Evolutionary conservation across 2,113 vertebrate genomes (phyloP).

Genomic region (Glaucomys volans): DNA sequence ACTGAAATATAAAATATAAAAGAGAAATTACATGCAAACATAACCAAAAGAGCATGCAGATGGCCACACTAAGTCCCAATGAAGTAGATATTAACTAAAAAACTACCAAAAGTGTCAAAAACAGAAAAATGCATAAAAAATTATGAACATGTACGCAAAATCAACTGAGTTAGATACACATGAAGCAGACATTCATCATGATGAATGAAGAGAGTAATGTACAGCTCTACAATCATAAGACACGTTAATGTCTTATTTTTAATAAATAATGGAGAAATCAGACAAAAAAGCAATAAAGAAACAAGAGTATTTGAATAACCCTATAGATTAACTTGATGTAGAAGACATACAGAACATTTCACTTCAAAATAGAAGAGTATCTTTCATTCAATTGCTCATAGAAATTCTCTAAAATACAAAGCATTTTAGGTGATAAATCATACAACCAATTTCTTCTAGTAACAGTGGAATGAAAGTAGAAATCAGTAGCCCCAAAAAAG

Average conservation of each 20-base stretch:
- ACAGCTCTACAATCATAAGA: neutral
- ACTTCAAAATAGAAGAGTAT: too few relatives aligned
- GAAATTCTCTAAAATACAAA: too few relatives aligned
- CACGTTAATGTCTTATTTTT: neutral
- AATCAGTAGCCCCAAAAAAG: too few relatives aligned
- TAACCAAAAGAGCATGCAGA: neutral
- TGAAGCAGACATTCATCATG: neutral
- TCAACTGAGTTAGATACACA: neutral
- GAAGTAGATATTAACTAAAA: neutral
- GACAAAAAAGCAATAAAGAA: neutral
- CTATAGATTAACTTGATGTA: too few relatives aligned
- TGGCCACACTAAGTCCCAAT: neutral
- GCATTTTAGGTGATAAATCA: too few relatives aligned
- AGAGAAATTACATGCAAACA: neutral
- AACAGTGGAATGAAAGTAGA: too few relatives aligned
- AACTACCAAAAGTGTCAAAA: neutral
- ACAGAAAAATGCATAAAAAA: too few relatives aligned
- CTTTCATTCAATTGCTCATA: too few relatives aligned
- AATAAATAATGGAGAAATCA: neutral
- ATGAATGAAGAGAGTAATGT: too few relatives aligned
- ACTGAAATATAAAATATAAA: neutral
- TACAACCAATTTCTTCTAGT: too few relatives aligned
- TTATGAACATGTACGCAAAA: neutral
- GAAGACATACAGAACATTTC: too few relatives aligned
- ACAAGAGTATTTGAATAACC: neutral